These are phyloP conservation scores for Luperina nickerlii DNA, from an alignment of 2,888 invertebrate genomes.

Conservation along the genomic window DNA sequence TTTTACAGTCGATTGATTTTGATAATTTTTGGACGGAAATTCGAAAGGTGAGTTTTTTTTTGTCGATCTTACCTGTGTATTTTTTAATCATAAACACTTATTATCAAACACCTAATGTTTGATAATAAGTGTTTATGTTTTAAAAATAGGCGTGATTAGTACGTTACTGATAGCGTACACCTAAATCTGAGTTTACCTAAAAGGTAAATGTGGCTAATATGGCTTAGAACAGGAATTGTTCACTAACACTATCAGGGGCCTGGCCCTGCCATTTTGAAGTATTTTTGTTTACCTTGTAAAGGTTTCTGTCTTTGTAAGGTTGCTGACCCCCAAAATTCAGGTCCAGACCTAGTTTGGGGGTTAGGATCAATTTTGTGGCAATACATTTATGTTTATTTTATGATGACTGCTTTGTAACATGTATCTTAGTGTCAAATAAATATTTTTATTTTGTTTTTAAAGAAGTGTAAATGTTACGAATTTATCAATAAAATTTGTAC, in stretches of 20 bases:
- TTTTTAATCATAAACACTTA: neutral
- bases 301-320: neutral
- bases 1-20: conserved; percentile 17
- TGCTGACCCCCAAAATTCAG: too few relatives aligned
- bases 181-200: conserved; percentile 23
- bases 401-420: too few relatives aligned
- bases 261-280: conserved; percentile 2
- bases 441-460: neutral
- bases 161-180: conserved; percentile 27
- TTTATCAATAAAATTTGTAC: neutral
- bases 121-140: conserved; percentile 12
- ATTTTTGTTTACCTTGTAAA: conserved; percentile 23
- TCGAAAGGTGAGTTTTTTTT: conserved; percentile 51
- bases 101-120: neutral
- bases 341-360: too few relatives aligned
- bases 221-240: conserved; percentile 34
- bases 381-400: too few relatives aligned
- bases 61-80: neutral
- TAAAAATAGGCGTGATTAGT: conserved; percentile 7
- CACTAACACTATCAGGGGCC: conserved; percentile 10
- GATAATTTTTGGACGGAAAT: conserved; percentile 6
- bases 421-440: too few relatives aligned
- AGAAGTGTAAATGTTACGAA: conserved; percentile 18
- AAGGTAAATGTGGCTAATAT: conserved; percentile 27
- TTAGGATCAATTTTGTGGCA: too few relatives aligned